Percentiles rank a stretch among this genome's conserved stretches.
phyloP scores from a whole-genome alignment of 2,113 vertebrate species.

The Pitta sordida region DNA sequence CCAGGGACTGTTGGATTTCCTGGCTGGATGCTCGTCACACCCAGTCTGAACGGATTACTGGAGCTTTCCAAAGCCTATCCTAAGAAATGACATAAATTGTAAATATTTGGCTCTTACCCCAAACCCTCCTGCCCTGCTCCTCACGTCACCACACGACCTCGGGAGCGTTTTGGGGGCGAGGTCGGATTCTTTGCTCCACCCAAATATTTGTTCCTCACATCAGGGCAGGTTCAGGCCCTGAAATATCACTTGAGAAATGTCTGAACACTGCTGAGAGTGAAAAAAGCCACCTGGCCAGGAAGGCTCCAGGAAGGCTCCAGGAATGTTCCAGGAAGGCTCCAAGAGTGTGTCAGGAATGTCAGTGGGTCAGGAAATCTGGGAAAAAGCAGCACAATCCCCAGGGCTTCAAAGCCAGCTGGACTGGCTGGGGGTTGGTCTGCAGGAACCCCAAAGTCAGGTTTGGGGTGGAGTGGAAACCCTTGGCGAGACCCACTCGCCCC shows the following conservation, averaged over 20 bases:
- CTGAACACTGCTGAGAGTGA: neutral
- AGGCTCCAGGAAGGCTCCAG: neutral
- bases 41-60: neutral
- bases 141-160: neutral
- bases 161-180: fast-evolving
- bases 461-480: neutral
- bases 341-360: neutral
- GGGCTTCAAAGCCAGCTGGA: neutral
- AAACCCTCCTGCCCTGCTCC: neutral
- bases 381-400: neutral
- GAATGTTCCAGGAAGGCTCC: neutral
- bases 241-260: neutral
- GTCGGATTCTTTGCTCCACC: neutral
- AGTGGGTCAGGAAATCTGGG: neutral
- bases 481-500: neutral
- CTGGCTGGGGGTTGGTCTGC: neutral
- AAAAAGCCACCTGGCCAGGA: neutral
- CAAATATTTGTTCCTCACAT: neutral
- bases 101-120: neutral
- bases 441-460: neutral
- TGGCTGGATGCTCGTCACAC: neutral
- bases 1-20: neutral
- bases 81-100: neutral
- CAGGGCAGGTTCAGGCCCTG: neutral
- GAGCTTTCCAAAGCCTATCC: neutral